A percentile compares a stretch with the other conserved stretches of the same genome.
Evolutionary conservation across 2,797 vertebrate species (phyloP).

Genomic region (Graptemys geographica): DNA sequence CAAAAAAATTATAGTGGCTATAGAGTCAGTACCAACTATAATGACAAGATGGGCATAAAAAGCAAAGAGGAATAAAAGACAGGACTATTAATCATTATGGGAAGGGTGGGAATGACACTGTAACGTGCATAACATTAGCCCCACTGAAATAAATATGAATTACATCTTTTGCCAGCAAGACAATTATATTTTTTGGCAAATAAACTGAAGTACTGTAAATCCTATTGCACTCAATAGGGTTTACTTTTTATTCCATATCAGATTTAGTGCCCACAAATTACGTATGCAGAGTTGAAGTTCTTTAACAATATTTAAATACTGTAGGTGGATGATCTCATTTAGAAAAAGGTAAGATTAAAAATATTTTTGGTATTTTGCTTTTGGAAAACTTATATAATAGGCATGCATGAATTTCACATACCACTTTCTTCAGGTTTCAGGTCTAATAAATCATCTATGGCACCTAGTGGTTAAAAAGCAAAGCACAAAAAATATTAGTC

Average conservation of each 20-base stretch:
- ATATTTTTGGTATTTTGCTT: not conserved
- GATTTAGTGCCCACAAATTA: not conserved
- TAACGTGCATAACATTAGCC: not conserved
- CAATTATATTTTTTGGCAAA: not conserved
- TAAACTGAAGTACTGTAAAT: not conserved
- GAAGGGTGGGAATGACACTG: not conserved
- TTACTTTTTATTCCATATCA: not conserved
- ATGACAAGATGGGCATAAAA: not conserved
- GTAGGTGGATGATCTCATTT: not conserved
- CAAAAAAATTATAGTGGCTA: not conserved
- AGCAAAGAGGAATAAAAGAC: not conserved
- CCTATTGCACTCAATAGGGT: not conserved
- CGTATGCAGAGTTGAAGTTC: not conserved
- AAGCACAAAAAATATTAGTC: slow-evolving; percentile 2
- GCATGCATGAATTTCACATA: slow-evolving; percentile 61
- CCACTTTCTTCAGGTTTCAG: slow-evolving; percentile 81
- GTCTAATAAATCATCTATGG: slow-evolving; percentile 80
- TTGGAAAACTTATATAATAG: slow-evolving; percentile 27
- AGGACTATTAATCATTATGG: not conserved
- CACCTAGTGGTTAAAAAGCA: slow-evolving; percentile 53
- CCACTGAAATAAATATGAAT: not conserved
- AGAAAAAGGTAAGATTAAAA: slow-evolving; percentile 12
- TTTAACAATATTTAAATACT: slow-evolving; percentile 1
- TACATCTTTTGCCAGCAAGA: not conserved
- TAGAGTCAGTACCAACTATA: not conserved